Evolutionary conservation across 2,888 invertebrate species (phyloP).

Genomic region (Oscheius sp.): DNA sequence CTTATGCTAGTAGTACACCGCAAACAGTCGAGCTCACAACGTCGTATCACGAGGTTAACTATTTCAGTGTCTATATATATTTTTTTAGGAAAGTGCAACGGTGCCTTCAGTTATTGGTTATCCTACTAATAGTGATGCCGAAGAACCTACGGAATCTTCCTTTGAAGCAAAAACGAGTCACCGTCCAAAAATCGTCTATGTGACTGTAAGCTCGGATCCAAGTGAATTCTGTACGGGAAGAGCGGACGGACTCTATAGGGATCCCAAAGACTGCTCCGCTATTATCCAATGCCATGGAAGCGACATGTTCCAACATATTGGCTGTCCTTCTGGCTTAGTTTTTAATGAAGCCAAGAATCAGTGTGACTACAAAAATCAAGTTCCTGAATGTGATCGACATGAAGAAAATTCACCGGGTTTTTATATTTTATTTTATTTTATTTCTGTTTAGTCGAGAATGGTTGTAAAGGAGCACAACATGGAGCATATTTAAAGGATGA

Average conservation of each 20-base stretch:
- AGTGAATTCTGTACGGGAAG: conserved; percentile 44
- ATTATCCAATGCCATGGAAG: conserved; percentile 40
- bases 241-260: conserved; percentile 60
- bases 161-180: too few species aligned
- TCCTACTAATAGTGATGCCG: too few species aligned
- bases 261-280: conserved; percentile 54
- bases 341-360: conserved; percentile 57
- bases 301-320: conserved; percentile 55
- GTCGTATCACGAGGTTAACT: too few species aligned
- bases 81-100: too few species aligned
- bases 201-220: background rate
- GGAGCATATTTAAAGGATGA: conserved; percentile 54
- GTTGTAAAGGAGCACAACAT: conserved; percentile 40
- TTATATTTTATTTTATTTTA: background rate
- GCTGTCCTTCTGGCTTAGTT: conserved; percentile 55
- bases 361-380: conserved; percentile 63
- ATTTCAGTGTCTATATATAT: too few species aligned
- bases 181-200: background rate
- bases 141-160: too few species aligned
- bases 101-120: too few species aligned
- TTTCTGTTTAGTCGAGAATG: conserved; percentile 1
- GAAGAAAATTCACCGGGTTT: conserved; percentile 19
- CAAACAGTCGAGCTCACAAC: too few species aligned
- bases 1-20: too few species aligned
- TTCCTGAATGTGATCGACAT: conserved; percentile 39